Conservation (phyloP, 2,113 vertebrate species). For the Pygoscelis adeliae region DNA sequence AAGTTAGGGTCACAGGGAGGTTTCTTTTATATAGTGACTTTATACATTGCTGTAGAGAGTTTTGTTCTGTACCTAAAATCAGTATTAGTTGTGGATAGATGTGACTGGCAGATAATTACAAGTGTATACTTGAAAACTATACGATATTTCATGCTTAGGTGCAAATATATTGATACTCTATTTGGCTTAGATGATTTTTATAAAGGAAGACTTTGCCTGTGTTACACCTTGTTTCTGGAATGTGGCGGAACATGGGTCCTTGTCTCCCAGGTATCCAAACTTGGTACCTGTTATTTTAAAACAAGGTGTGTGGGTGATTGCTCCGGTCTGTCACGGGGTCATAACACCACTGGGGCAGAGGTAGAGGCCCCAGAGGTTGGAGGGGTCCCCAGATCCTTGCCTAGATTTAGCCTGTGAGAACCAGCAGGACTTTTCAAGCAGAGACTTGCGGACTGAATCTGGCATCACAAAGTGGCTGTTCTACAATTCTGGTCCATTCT, state of each 20-base stretch:
- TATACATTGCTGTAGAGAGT: background rate
- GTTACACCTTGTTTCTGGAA: background rate
- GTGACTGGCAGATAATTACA: background rate
- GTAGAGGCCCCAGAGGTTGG: background rate
- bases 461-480: background rate
- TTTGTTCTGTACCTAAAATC: background rate
- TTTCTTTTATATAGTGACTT: background rate
- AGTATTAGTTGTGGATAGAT: background rate
- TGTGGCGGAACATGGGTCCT: background rate
- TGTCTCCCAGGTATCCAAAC: background rate
- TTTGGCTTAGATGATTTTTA: background rate
- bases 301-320: background rate
- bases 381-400: background rate
- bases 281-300: background rate
- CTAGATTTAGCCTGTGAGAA: background rate
- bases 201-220: background rate
- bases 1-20: background rate
- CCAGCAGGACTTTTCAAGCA: background rate
- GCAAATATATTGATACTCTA: background rate
- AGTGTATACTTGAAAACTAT: background rate
- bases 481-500: background rate
- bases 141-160: background rate
- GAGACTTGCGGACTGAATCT: background rate
- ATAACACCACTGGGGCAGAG: background rate
- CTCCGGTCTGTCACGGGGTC: background rate